A percentile compares a stretch with the other conserved stretches of the same genome.
Conservation (phyloP, 2,113 vertebrate species). For the Pampusana beccarii region DNA sequence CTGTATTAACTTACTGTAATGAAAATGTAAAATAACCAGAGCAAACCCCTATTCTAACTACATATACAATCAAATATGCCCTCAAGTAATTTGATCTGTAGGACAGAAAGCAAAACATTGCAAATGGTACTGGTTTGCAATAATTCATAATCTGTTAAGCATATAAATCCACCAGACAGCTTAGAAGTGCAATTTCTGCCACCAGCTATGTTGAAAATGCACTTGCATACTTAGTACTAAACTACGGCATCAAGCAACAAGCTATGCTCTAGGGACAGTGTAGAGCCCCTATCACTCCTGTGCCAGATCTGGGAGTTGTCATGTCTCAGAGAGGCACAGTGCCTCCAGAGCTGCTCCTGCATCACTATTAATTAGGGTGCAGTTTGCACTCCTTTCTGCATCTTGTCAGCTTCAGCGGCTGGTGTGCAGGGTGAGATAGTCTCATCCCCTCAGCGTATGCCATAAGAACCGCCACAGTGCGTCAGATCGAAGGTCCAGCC, state of each 20-base stretch:
- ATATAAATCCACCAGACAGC: conserved; percentile 56
- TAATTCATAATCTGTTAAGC: conserved; percentile 68
- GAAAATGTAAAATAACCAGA: conserved; percentile 49
- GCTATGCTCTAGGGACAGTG: conserved; percentile 10
- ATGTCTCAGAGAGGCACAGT: not conserved
- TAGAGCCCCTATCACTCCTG: conserved; percentile 23
- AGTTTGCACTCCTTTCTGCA: conserved; percentile 3
- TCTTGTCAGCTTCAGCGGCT: conserved; percentile 29
- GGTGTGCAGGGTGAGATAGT: not conserved
- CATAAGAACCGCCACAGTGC: not conserved
- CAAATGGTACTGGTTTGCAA: conserved; percentile 36
- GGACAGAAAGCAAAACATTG: conserved; percentile 36
- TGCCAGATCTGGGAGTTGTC: conserved; percentile 8
- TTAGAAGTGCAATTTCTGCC: conserved; percentile 66
- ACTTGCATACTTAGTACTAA: conserved; percentile 50
- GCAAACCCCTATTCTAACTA: not conserved
- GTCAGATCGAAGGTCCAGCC: not conserved
- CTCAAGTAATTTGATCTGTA: conserved; percentile 37
- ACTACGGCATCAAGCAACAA: conserved; percentile 43
- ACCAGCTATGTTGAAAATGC: conserved; percentile 59
- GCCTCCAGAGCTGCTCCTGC: conserved; percentile 46
- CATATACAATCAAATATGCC: conserved; percentile 35
- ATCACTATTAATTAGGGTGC: conserved; percentile 53
- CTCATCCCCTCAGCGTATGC: not conserved
- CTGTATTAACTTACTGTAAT: conserved; percentile 25